phyloP scores from a whole-genome alignment of 2,113 vertebrate species.

The Tupaia tana region DNA sequence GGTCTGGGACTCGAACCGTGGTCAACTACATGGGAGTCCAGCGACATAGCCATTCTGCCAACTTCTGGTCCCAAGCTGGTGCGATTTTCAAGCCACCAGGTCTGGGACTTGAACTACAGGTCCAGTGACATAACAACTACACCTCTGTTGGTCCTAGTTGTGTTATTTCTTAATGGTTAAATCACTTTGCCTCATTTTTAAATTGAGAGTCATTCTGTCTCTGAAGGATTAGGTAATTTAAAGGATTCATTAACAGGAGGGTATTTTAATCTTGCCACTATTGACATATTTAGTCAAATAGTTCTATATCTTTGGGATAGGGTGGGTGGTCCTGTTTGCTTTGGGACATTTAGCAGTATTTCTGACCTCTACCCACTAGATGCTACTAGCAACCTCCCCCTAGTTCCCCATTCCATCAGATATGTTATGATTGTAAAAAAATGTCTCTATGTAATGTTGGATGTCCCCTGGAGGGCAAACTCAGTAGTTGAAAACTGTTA shows the following conservation, averaged over 20 bases:
- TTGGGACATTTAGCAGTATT: background rate
- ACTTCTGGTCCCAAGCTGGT: no score
- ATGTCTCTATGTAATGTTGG: background rate
- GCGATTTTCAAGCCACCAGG: no score
- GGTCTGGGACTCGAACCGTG: no score
- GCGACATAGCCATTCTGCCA: no score
- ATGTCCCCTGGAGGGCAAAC: background rate
- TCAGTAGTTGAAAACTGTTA: background rate
- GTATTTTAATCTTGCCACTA: background rate
- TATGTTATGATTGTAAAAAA: background rate
- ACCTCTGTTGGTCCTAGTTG: background rate
- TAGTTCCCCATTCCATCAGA: no score
- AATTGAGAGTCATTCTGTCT: background rate
- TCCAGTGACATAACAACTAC: no score
- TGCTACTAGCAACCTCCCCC: background rate
- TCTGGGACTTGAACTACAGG: no score
- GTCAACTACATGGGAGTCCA: no score
- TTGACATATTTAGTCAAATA: background rate
- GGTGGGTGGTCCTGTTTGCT: background rate
- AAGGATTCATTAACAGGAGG: background rate
- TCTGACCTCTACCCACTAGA: background rate
- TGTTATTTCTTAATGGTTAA: background rate
- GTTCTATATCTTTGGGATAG: background rate
- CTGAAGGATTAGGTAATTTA: background rate
- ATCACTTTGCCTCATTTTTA: background rate